A percentile compares a stretch with the other conserved stretches of the same genome.
These are phyloP conservation scores for Helicoverpa zea DNA, from an alignment of 1,140 invertebrate genomes.

Conservation along the genomic window DNA sequence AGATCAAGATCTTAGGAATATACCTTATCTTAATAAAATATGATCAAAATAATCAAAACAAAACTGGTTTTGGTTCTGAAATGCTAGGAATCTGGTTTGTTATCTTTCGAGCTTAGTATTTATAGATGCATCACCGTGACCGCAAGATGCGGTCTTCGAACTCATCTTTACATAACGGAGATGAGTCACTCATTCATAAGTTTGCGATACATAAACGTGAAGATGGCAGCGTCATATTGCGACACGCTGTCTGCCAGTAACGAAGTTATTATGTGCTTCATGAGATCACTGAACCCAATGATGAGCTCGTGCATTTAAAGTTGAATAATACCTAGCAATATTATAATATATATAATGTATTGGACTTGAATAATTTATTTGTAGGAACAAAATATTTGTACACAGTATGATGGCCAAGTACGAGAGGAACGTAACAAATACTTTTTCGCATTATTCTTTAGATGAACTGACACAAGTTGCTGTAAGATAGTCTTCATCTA, in stretches of 20 bases:
- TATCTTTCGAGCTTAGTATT: not conserved
- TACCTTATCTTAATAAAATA: not conserved
- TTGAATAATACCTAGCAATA: not conserved
- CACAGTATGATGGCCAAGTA: too few relatives aligned
- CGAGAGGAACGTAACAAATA: too few relatives aligned
- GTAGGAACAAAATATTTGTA: too few relatives aligned
- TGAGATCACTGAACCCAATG: not conserved
- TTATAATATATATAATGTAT: too few relatives aligned
- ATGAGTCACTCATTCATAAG: constrained; percentile 51
- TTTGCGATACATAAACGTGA: not conserved
- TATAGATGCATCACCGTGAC: constrained; percentile 28
- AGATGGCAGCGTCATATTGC: constrained; percentile 22
- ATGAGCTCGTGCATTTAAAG: not conserved
- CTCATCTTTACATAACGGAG: constrained; percentile 45
- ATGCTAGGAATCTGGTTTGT: too few relatives aligned
- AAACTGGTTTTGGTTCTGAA: not conserved
- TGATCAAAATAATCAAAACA: not conserved
- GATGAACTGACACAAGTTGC: too few relatives aligned
- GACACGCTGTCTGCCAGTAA: constrained; percentile 14
- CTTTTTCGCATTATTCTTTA: too few relatives aligned
- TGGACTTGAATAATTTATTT: too few relatives aligned
- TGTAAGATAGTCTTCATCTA: too few relatives aligned
- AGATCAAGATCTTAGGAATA: not conserved
- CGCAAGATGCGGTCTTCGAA: constrained; percentile 47
- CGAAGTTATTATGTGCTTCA: constrained; percentile 16